Evolutionary conservation across 2,797 vertebrate genomes (phyloP).

Genomic region (Scyliorhinus canicula): DNA sequence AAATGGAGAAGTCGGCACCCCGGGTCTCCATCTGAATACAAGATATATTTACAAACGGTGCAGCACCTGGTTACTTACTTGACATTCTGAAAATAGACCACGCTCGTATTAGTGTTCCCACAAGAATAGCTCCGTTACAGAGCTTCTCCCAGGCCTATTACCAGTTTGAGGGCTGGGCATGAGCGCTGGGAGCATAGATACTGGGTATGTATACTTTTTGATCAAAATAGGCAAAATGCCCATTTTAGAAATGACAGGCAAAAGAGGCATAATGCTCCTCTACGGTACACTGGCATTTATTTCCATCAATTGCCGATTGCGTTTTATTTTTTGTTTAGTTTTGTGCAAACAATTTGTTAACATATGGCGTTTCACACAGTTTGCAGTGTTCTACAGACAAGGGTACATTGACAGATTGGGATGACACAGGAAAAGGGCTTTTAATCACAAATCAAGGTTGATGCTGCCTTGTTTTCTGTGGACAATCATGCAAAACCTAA

Average conservation of each 20-base stretch:
- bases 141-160: background rate
- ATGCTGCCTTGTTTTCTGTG: background rate
- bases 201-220: background rate
- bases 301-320: background rate
- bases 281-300: too few species aligned
- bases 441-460: background rate
- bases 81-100: background rate
- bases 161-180: background rate
- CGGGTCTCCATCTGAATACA: slow-evolving; percentile 18
- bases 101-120: background rate
- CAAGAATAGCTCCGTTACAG: background rate
- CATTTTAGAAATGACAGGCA: background rate
- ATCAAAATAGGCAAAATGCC: background rate
- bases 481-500: background rate
- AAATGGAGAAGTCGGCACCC: background rate
- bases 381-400: background rate
- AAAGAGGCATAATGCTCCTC: too few species aligned
- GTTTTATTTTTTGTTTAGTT: background rate
- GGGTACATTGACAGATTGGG: background rate
- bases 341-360: background rate
- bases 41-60: background rate
- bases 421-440: background rate
- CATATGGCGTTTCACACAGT: background rate
- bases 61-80: background rate
- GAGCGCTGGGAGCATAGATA: background rate